Percentiles rank a stretch among this genome's conserved stretches.
These are phyloP conservation scores for Thera britannica DNA, from an alignment of 2,888 invertebrate genomes.

Conservation along the genomic window DNA sequence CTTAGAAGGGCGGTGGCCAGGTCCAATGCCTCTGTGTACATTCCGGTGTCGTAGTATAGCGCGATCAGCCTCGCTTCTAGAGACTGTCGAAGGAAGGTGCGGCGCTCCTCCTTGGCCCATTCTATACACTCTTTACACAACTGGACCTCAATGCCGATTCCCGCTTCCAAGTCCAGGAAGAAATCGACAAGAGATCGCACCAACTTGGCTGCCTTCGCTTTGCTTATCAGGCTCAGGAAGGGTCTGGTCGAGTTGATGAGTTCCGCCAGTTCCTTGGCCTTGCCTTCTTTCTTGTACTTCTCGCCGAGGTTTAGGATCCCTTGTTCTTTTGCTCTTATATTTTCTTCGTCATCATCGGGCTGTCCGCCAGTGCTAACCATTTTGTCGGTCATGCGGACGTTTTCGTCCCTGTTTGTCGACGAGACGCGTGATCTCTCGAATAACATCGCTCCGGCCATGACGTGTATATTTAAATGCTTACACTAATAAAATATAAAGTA, in stretches of 20 bases:
- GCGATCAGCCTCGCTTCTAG: constrained; percentile 97
- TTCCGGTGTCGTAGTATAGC: constrained; percentile 95
- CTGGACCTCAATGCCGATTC: constrained; percentile 97
- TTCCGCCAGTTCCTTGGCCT: constrained; percentile 95
- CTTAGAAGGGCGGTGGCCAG: constrained; percentile 94
- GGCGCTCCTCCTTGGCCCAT: constrained; percentile 99
- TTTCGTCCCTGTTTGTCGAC: constrained; percentile 90
- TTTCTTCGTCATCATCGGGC: constrained; percentile 94
- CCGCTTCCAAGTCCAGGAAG: constrained; percentile 98
- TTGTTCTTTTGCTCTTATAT: constrained; percentile 96
- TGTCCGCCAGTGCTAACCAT: constrained; percentile 91
- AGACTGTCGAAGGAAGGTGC: constrained; percentile 98
- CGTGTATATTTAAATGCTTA: constrained; percentile 81
- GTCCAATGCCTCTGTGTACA: constrained; percentile 94
- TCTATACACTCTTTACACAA: constrained; percentile 99
- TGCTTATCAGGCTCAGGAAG: constrained; percentile 97
- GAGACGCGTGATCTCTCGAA: constrained; percentile 93
- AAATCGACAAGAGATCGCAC: constrained; percentile 98
- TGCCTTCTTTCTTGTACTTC: constrained; percentile 96
- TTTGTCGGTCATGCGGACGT: constrained; percentile 90
- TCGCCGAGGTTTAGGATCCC: constrained; percentile 96
- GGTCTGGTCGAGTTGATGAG: constrained; percentile 98
- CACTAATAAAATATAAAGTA: constrained; percentile 72
- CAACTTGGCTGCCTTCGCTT: constrained; percentile 99
- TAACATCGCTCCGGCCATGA: constrained; percentile 96